A percentile compares a stretch with the other conserved stretches of the same genome.
These are phyloP conservation scores for Climacteris rufus DNA, from an alignment of 2,113 vertebrate genomes.

Conservation along the genomic window DNA sequence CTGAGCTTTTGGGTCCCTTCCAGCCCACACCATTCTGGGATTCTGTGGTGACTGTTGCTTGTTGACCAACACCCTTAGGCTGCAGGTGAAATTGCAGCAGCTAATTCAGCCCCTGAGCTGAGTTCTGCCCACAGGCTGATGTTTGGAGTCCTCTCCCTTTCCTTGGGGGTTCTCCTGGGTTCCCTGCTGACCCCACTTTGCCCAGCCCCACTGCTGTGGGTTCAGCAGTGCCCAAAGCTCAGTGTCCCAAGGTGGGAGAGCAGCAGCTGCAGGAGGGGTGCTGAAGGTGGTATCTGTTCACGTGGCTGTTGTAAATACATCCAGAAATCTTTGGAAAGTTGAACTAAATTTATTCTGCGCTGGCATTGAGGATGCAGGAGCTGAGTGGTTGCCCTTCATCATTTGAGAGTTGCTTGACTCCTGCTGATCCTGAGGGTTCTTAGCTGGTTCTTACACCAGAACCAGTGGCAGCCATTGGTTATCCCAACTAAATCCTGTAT, in stretches of 20 bases:
- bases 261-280: not conserved
- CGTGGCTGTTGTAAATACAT: not conserved
- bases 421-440: not conserved
- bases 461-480: not conserved
- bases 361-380: not conserved
- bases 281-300: not conserved
- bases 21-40: not conserved
- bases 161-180: not conserved
- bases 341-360: not conserved
- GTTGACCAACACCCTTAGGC: not conserved
- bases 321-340: not conserved
- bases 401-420: not conserved
- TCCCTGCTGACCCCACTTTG: not conserved
- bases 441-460: not conserved
- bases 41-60: not conserved
- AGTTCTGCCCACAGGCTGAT: not conserved
- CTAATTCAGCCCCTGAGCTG: not conserved
- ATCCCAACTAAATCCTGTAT: not conserved
- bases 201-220: rapidly evolving
- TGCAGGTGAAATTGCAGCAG: not conserved
- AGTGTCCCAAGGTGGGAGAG: not conserved
- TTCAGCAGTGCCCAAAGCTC: rapidly evolving
- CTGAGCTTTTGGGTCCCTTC: not conserved
- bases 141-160: not conserved
- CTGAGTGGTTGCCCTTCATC: not conserved